phyloP scores from a whole-genome alignment of 2,113 vertebrate species.

The Rhabdornis inornatus region DNA sequence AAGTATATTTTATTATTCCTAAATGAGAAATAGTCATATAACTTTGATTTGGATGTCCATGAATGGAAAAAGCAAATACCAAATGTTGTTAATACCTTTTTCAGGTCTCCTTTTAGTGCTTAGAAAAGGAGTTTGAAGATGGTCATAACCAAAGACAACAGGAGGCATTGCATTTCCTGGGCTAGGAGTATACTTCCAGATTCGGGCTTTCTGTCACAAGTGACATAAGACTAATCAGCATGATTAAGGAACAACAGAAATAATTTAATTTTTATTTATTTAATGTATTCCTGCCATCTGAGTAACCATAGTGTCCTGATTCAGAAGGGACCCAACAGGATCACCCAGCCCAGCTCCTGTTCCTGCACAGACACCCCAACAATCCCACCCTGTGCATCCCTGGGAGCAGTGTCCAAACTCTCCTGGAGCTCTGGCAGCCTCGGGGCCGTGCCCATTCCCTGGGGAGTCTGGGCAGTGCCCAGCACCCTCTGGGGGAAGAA shows the following conservation, averaged over 20 bases:
- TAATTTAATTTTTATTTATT: background rate
- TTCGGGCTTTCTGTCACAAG: background rate
- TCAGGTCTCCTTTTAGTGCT: background rate
- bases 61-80: background rate
- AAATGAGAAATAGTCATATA: background rate
- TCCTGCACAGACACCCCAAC: background rate
- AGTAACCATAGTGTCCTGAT: background rate
- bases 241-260: background rate
- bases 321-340: background rate
- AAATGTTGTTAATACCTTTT: background rate
- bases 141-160: background rate
- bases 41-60: background rate
- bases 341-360: fast-evolving
- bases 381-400: background rate
- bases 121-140: background rate
- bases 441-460: fast-evolving
- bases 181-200: background rate
- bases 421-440: background rate
- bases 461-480: background rate
- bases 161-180: background rate
- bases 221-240: background rate
- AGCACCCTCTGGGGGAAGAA: too few relatives aligned
- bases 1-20: background rate
- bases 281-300: background rate
- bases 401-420: fast-evolving